Conservation (phyloP, 2,797 vertebrate genomes). For the Sebastes hubbsi region DNA sequence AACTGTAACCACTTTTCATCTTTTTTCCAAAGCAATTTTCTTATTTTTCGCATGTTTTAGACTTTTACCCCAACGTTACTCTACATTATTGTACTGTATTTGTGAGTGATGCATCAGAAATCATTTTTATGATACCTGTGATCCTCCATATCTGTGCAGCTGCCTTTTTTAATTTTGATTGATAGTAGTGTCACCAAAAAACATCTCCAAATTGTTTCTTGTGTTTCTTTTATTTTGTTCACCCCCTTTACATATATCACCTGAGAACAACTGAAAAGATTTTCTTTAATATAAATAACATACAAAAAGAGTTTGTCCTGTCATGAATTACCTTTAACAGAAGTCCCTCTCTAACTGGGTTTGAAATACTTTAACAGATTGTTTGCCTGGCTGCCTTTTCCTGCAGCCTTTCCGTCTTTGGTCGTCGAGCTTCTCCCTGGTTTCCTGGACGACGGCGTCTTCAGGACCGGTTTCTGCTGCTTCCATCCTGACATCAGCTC, state of each 20-base stretch:
- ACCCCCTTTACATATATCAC: not conserved
- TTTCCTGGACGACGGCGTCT: conserved; percentile 61
- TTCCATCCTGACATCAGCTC: conserved; percentile 89
- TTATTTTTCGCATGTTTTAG: not conserved
- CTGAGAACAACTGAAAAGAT: not conserved
- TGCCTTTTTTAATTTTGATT: not conserved
- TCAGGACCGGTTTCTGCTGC: conserved; percentile 66
- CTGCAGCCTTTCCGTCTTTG: conserved; percentile 66
- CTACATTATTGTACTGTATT: not conserved
- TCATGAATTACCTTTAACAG: not conserved
- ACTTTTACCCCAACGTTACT: not conserved
- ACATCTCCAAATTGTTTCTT: not conserved
- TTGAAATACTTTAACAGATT: conserved; percentile 87
- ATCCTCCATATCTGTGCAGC: not conserved
- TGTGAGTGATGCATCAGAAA: not conserved
- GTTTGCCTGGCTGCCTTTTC: conserved; percentile 68
- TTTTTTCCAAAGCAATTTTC: not conserved
- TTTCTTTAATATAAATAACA: not conserved
- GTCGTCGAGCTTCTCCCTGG: conserved; percentile 29
- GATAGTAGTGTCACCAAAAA: not conserved
- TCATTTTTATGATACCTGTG: not conserved
- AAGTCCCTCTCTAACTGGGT: conserved; percentile 63
- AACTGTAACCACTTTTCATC: not conserved
- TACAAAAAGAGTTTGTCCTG: not conserved
- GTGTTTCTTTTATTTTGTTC: not conserved